Conservation (phyloP, 2,797 vertebrate species). For the Oreortyx pictus region DNA sequence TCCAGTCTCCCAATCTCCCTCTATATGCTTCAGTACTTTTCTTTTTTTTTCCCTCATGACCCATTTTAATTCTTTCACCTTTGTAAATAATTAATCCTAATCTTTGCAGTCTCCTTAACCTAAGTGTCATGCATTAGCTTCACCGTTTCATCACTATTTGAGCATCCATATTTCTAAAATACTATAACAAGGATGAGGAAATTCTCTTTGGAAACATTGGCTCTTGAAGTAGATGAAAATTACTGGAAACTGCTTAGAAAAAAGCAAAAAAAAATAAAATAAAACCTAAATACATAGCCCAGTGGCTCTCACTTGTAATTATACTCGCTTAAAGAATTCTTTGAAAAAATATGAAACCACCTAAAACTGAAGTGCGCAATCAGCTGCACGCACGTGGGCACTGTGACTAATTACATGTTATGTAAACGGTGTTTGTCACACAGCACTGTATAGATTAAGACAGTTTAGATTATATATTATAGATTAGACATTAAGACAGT, state of each 20-base stretch:
- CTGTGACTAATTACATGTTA: slow-evolving; percentile 10
- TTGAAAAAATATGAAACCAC: not conserved
- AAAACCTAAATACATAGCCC: not conserved
- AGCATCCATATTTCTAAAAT: not conserved
- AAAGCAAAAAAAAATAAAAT: not conserved
- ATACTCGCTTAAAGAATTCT: not conserved
- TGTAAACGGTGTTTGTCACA: not conserved
- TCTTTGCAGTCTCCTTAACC: not conserved
- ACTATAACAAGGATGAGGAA: not conserved
- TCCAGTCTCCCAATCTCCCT: not conserved
- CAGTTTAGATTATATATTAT: no score
- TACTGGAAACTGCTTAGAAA: not conserved
- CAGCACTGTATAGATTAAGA: not conserved
- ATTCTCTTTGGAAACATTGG: not conserved
- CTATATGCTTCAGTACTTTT: not conserved
- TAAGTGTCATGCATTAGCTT: not conserved
- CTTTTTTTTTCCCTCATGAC: not conserved
- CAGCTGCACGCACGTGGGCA: not conserved
- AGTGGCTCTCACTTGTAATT: not conserved
- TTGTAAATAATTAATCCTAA: not conserved
- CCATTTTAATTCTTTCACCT: not conserved
- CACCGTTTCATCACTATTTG: not conserved
- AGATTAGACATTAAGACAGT: slow-evolving; percentile 17
- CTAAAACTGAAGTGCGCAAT: not conserved
- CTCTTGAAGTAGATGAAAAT: not conserved